Percentiles rank a stretch among this genome's conserved stretches.
These are phyloP conservation scores for Odontophorus gujanensis DNA, from an alignment of 2,113 vertebrate genomes.

Conservation along the genomic window DNA sequence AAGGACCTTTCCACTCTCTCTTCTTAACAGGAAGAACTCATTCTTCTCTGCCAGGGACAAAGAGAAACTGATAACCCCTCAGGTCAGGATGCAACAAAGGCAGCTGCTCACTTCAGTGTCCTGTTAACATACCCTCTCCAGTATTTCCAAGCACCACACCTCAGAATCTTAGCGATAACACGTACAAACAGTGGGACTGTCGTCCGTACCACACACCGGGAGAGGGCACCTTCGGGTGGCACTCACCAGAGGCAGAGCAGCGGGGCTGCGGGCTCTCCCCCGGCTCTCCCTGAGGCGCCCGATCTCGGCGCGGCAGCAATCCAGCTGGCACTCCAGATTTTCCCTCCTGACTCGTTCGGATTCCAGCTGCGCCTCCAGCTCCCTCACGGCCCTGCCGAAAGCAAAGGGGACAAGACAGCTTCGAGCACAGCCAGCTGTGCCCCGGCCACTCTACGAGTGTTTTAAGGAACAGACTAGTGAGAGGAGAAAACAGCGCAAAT, in stretches of 20 bases:
- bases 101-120: neutral
- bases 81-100: neutral
- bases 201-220: fast-evolving
- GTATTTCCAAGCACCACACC: neutral
- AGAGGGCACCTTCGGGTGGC: fast-evolving
- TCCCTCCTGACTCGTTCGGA: slow-evolving; percentile 80
- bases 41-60: neutral
- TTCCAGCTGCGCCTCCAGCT: slow-evolving; percentile 78
- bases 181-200: fast-evolving
- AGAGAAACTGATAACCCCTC: neutral
- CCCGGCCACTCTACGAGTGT: neutral
- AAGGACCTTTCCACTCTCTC: neutral
- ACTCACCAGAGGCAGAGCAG: slow-evolving; percentile 25
- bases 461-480: neutral
- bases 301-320: slow-evolving; percentile 76
- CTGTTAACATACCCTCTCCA: neutral
- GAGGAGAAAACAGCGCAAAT: neutral
- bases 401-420: neutral
- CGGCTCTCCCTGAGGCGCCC: slow-evolving; percentile 56
- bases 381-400: slow-evolving; percentile 71
- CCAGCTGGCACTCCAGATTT: slow-evolving; percentile 81
- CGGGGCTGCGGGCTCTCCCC: neutral
- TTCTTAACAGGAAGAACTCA: neutral
- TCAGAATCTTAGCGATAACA: neutral
- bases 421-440: neutral